Evolutionary conservation across 1,140 invertebrate genomes (phyloP), one percentile per base, ranked within the genome.

Genomic region (Chironomus striatipennis): DNA sequence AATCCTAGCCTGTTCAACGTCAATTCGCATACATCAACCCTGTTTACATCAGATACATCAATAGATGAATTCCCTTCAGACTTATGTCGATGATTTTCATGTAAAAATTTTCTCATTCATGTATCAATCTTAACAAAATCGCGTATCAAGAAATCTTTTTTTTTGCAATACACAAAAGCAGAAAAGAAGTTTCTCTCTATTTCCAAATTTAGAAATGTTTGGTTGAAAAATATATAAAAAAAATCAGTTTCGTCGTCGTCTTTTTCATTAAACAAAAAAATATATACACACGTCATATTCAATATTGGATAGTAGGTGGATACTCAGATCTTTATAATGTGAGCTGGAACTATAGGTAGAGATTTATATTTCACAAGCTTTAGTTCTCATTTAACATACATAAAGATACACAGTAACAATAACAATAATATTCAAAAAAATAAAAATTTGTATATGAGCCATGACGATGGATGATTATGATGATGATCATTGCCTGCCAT

Each of bases 151-250:
- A 57, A 57, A 57, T 57, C 47, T 57, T n/a, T 57, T 12, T n/a
- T 57, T 34, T 57, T 57, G 47, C 47, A 57, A 57, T 57, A 57
- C 47, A 15, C 47, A 57, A 34, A 57, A 57, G 47, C 8, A 34
- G 47, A 5, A 57, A 57, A 57, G 47, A 57, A 57, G 47, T 57
- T 57, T 70, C 65, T 10, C 65, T 70, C 65, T 70, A 70, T 70
- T 70, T 70, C 65, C 65, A 70, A 70, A 70, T 70, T 70, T 70
- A 70, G 65, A 70, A 70, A 70, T 70, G 65, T 70, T 70, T 70
- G 17, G 47, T 15, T 34, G 24, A 34, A 34, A 1, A 34, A 34
- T n/a, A n/a, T n/a, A n/a, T n/a, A 34, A 34, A 34, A 34, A 34
- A 34, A 34, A 34, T 34, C 24, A 34, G 24, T 34, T 34, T 57